Conservation (phyloP, 2,113 vertebrate genomes). For the Lonchura striata region DNA sequence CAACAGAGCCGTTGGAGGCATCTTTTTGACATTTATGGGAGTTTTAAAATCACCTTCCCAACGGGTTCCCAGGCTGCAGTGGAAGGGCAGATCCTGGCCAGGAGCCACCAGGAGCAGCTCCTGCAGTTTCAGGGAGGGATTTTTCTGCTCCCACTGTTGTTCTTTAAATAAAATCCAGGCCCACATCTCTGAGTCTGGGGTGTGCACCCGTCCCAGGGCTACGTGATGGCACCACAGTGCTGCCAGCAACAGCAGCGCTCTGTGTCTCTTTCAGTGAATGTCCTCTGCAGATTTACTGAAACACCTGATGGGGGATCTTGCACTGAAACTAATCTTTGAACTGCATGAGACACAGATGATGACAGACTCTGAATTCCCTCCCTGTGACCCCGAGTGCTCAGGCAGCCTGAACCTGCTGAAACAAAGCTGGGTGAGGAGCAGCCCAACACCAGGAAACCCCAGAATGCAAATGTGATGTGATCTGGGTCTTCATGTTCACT, state of each 20-base stretch:
- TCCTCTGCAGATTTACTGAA: background rate
- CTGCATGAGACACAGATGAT: background rate
- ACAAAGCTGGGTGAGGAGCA: background rate
- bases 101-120: background rate
- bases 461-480: accelerated
- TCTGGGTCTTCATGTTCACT: accelerated
- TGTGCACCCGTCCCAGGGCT: no score
- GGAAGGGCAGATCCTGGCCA: background rate
- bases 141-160: background rate
- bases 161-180: background rate
- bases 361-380: background rate
- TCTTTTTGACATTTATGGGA: background rate
- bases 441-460: background rate
- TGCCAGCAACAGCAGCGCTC: no score
- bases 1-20: accelerated
- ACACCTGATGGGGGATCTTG: accelerated
- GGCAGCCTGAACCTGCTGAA: background rate
- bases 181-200: background rate
- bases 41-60: background rate
- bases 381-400: accelerated
- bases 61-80: background rate
- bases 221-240: no score
- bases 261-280: accelerated
- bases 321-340: background rate
- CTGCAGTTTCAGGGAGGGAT: accelerated